A percentile compares a stretch with the other conserved stretches of the same genome.
Conservation (phyloP, 2,888 invertebrate species). For the Euspilapteryx auroguttella region DNA sequence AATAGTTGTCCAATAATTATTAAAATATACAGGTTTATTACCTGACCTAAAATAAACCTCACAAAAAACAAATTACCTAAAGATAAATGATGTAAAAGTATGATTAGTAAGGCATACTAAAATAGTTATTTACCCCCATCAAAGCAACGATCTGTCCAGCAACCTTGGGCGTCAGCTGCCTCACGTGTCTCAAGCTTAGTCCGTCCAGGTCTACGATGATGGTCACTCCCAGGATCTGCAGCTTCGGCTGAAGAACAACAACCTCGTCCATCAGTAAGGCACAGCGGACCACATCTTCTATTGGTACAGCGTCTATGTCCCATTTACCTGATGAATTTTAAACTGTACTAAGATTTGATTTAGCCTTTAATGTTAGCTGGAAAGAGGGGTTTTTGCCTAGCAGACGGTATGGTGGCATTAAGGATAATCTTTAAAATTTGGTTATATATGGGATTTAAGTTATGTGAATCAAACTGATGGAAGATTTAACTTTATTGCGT, state of each 20-base stretch:
- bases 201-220: conserved; percentile 44
- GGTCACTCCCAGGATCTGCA: conserved; percentile 44
- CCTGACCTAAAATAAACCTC: no score
- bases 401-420: conserved; percentile 12
- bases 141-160: conserved; percentile 39
- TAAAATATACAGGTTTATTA: no score
- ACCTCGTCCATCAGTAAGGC: conserved; percentile 41
- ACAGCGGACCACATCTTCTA: conserved; percentile 35
- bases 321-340: conserved; percentile 25
- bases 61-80: no score
- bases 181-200: conserved; percentile 27
- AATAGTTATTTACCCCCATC: conserved; percentile 41
- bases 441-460: no score
- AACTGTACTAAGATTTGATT: not conserved
- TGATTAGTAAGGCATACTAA: no score
- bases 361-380: conserved; percentile 1
- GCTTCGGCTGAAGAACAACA: conserved; percentile 38
- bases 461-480: no score
- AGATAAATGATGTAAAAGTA: no score
- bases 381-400: no score
- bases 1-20: no score
- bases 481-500: no score
- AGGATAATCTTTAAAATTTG: no score
- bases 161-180: conserved; percentile 31
- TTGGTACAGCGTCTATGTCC: conserved; percentile 28